phyloP scores from a whole-genome alignment of 2,888 invertebrate species.

The Chesias legatella region DNA sequence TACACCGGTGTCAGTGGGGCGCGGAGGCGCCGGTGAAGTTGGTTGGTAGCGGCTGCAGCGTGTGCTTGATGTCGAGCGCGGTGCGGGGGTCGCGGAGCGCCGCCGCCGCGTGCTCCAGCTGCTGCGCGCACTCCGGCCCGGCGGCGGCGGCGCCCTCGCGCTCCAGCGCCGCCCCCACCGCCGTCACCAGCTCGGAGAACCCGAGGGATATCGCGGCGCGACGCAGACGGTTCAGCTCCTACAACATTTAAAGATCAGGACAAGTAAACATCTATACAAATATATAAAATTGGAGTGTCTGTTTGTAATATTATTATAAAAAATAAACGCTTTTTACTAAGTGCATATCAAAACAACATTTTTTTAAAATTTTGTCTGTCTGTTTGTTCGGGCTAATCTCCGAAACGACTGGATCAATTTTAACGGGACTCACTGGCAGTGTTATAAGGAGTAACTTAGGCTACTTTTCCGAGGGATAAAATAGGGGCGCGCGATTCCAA shows the following conservation, averaged over 20 bases:
- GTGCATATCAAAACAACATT: too few species aligned
- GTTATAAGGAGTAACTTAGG: too few species aligned
- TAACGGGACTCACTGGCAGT: too few species aligned
- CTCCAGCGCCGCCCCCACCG: slow-evolving; percentile 92
- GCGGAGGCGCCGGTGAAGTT: slow-evolving; percentile 51
- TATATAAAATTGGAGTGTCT: too few species aligned
- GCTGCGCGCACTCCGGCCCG: slow-evolving; percentile 93
- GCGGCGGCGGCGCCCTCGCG: slow-evolving; percentile 90
- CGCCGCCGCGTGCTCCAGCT: slow-evolving; percentile 93
- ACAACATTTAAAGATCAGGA: slow-evolving; percentile 11
- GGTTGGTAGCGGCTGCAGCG: slow-evolving; percentile 57
- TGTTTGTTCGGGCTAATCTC: too few species aligned
- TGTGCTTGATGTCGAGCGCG: slow-evolving; percentile 66
- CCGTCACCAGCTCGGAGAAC: slow-evolving; percentile 92
- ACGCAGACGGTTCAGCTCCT: slow-evolving; percentile 95
- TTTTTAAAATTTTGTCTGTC: too few species aligned
- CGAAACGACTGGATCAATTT: too few species aligned
- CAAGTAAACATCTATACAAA: too few species aligned
- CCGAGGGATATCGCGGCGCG: slow-evolving; percentile 95
- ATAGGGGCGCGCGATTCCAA: too few species aligned
- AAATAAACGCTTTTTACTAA: too few species aligned
- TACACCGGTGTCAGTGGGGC: slow-evolving; percentile 32
- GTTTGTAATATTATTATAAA: too few species aligned
- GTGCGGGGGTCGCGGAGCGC: slow-evolving; percentile 87
- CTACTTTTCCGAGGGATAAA: too few species aligned